A percentile compares a stretch with the other conserved stretches of the same genome.
These are phyloP conservation scores for Venusia cambrica DNA, from an alignment of 2,888 invertebrate species.

Conservation along the genomic window DNA sequence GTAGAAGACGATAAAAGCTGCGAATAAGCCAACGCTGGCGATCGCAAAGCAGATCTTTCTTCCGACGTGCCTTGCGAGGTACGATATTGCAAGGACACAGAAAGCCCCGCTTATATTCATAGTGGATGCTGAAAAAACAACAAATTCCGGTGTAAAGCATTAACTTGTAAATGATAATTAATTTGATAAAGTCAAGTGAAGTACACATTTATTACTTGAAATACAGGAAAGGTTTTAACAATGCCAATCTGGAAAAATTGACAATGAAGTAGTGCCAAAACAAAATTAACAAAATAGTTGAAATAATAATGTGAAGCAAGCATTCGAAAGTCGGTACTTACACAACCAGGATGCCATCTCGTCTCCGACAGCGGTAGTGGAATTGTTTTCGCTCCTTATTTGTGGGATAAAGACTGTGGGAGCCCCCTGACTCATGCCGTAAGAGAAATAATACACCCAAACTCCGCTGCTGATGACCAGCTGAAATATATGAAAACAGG, in stretches of 20 bases:
- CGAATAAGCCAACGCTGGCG: constrained; percentile 22
- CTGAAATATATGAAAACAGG: too few species aligned
- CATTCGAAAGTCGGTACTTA: too few species aligned
- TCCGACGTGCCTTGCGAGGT: constrained; percentile 29
- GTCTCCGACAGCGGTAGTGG: constrained; percentile 26
- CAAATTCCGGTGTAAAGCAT: too few species aligned
- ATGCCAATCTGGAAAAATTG: too few species aligned
- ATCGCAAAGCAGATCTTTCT: constrained; percentile 26
- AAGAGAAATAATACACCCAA: constrained; percentile 33
- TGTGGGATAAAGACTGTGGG: constrained; percentile 41
- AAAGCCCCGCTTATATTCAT: constrained; percentile 32
- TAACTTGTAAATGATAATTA: too few species aligned
- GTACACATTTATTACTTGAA: too few species aligned
- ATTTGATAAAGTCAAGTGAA: too few species aligned
- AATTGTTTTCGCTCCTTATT: constrained; percentile 37
- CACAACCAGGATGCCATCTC: constrained; percentile 35
- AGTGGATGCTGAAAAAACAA: constrained; percentile 23
- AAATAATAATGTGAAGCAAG: too few species aligned
- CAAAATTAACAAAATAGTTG: too few species aligned
- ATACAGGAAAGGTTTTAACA: too few species aligned
- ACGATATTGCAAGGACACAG: constrained; percentile 32
- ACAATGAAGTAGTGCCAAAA: too few species aligned
- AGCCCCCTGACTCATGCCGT: constrained; percentile 32
- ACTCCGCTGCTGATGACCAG: constrained; percentile 33
- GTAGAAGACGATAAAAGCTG: constrained; percentile 31